Percentiles rank a stretch among this genome's conserved stretches.
These are phyloP conservation scores for Mycteria americana DNA, from an alignment of 2,797 vertebrate species.

Conservation along the genomic window DNA sequence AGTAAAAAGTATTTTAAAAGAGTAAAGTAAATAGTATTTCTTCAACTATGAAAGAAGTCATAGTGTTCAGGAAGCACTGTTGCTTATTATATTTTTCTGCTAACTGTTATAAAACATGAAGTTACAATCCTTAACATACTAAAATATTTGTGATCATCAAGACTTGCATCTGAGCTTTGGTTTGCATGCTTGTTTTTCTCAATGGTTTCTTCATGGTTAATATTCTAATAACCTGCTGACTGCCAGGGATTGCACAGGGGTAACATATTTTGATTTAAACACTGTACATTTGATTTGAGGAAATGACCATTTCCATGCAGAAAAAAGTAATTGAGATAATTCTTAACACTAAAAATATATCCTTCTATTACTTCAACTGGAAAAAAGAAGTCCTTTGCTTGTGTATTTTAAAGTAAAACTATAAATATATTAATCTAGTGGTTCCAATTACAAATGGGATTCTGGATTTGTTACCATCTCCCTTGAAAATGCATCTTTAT, in stretches of 20 bases:
- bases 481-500: neutral
- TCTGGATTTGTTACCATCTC: neutral
- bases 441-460: neutral
- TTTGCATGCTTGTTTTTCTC: neutral
- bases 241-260: neutral
- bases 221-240: neutral
- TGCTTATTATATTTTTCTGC: neutral
- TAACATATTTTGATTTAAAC: neutral
- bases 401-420: neutral
- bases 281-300: neutral
- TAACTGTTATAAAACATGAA: neutral
- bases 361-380: neutral
- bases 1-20: neutral
- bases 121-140: neutral
- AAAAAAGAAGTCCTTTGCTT: neutral
- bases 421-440: neutral
- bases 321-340: neutral
- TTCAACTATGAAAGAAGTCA: neutral
- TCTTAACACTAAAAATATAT: neutral
- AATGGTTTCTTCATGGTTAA: neutral
- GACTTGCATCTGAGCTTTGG: neutral
- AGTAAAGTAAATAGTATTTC: neutral
- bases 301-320: neutral
- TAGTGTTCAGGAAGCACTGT: neutral
- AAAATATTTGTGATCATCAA: neutral